These are phyloP conservation scores for Bilobella aurantiaca DNA, from an alignment of 1,140 invertebrate genomes.

Conservation along the genomic window DNA sequence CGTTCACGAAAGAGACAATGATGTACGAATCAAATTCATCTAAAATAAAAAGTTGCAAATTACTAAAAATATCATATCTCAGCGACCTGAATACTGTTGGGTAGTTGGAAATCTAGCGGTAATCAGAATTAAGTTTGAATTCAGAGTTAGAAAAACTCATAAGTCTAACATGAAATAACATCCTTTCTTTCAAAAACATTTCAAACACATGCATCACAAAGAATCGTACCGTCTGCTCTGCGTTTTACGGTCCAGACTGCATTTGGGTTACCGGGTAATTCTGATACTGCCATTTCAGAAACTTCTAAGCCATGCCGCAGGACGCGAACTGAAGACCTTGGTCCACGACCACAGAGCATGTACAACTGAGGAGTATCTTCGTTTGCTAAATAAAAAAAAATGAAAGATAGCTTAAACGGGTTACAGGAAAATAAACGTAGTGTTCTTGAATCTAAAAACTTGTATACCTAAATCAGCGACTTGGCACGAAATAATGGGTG, in stretches of 20 bases:
- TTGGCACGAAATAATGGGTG: slow-evolving; percentile 80
- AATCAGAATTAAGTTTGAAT: slow-evolving; percentile 19
- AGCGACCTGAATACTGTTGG: no score
- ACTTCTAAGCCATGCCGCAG: slow-evolving; percentile 93
- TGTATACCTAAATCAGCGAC: slow-evolving; percentile 53
- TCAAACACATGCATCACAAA: neutral
- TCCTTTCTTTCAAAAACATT: slow-evolving; percentile 16
- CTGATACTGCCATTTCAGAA: slow-evolving; percentile 98
- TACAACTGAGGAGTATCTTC: slow-evolving; percentile 99
- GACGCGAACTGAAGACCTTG: slow-evolving; percentile 82
- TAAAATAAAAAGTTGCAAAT: no score
- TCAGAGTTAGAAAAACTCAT: slow-evolving; percentile 24
- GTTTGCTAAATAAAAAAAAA: slow-evolving; percentile 54
- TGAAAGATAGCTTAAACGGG: no score
- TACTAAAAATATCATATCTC: no score
- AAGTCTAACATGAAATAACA: slow-evolving; percentile 35
- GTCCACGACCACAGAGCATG: slow-evolving; percentile 86
- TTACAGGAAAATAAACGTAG: no score
- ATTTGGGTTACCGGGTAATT: slow-evolving; percentile 96
- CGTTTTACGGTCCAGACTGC: slow-evolving; percentile 99
- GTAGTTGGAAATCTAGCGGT: no score
- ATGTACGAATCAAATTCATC: slow-evolving; percentile 99
- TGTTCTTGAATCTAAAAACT: neutral
- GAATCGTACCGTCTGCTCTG: slow-evolving; percentile 76
- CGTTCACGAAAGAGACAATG: slow-evolving; percentile 98